Conservation (phyloP, 2,113 vertebrate genomes). For the Caranx ignobilis region DNA sequence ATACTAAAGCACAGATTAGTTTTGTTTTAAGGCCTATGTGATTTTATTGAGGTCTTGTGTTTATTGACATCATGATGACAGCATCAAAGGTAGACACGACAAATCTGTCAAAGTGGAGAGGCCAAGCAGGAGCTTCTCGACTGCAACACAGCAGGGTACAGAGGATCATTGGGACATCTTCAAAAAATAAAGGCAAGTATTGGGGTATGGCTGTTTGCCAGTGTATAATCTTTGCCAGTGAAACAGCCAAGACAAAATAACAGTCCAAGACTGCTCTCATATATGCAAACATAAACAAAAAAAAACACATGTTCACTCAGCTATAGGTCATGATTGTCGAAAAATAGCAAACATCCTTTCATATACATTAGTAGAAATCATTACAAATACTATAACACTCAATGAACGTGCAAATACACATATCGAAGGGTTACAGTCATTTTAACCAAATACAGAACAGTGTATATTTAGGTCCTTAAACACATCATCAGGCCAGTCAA, state of each 20-base stretch:
- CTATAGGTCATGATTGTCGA: background rate
- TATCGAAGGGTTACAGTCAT: background rate
- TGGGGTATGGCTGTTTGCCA: background rate
- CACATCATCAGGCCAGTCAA: background rate
- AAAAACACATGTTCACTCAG: background rate
- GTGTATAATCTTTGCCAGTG: background rate
- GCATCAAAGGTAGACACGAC: background rate
- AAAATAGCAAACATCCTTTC: background rate
- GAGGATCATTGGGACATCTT: background rate
- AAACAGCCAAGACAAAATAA: background rate
- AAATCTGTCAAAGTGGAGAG: background rate
- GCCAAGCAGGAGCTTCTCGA: background rate
- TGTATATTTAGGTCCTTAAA: background rate
- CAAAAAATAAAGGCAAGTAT: background rate
- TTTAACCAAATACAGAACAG: background rate
- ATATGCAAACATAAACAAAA: conserved; percentile 27
- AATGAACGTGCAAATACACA: background rate
- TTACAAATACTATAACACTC: background rate
- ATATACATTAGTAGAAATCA: background rate
- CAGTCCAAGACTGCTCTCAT: background rate
- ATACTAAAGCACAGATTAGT: background rate
- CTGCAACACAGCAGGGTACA: background rate
- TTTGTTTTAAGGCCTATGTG: background rate
- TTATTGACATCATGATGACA: background rate
- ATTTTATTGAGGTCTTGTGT: background rate